These are phyloP conservation scores for Syngnathus acus DNA, from an alignment of 2,797 vertebrate genomes.

Conservation along the genomic window DNA sequence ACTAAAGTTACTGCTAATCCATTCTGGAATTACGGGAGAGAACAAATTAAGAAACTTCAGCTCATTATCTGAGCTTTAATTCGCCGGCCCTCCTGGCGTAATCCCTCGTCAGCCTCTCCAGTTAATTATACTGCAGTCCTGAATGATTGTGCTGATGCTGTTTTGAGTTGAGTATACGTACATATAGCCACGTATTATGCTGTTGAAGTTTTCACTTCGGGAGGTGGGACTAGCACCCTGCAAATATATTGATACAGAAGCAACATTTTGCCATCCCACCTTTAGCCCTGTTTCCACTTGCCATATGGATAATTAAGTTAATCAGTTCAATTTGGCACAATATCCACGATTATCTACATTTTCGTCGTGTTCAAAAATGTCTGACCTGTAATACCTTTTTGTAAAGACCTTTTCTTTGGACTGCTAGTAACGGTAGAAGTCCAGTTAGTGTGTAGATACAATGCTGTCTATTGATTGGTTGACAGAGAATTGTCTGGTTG, in stretches of 20 bases:
- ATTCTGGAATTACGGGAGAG: constrained; percentile 74
- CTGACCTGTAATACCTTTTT: neutral
- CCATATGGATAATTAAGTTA: neutral
- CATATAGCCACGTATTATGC: neutral
- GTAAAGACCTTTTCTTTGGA: neutral
- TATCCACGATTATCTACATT: neutral
- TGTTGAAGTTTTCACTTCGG: constrained; percentile 11
- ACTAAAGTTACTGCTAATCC: constrained; percentile 77
- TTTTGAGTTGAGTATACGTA: constrained; percentile 28
- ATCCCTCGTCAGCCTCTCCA: constrained; percentile 72
- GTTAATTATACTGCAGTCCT: constrained; percentile 69
- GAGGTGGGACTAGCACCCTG: constrained; percentile 2
- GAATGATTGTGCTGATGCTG: constrained; percentile 59
- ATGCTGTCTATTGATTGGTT: neutral
- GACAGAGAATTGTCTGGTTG: neutral
- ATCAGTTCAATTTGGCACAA: neutral
- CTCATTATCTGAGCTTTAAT: constrained; percentile 78
- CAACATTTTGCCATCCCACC: neutral
- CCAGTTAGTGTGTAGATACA: neutral
- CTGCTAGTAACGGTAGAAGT: neutral
- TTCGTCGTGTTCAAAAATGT: neutral
- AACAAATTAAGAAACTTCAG: constrained; percentile 80
- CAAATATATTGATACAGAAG: neutral
- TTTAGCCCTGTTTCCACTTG: neutral
- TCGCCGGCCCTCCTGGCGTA: constrained; percentile 71